phyloP scores from a whole-genome alignment of 2,888 invertebrate species.

The Tromatobia lineatoria region DNA sequence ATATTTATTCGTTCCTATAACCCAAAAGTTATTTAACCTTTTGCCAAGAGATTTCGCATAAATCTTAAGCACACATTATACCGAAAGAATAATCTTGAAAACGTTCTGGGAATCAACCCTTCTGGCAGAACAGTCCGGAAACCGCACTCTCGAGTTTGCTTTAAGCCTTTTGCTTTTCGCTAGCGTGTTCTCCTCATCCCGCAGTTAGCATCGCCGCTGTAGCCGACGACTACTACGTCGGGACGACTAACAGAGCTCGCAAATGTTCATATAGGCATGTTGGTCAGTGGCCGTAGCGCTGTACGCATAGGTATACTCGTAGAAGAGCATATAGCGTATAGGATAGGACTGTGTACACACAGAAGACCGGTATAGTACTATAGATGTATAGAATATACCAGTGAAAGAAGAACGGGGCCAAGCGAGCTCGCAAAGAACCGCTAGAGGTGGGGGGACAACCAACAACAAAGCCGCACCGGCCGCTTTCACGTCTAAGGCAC shows the following conservation, averaged over 20 bases:
- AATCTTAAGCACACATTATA: neutral
- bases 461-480: constrained; percentile 66
- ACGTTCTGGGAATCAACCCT: neutral
- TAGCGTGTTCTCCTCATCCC: neutral
- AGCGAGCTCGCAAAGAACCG: constrained; percentile 50
- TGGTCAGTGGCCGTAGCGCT: constrained; percentile 36
- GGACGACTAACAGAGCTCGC: constrained; percentile 16
- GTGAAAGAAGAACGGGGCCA: constrained; percentile 63
- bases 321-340: constrained; percentile 4
- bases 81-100: neutral
- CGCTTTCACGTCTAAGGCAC: constrained; percentile 65
- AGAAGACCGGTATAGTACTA: constrained; percentile 21
- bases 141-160: constrained; percentile 34
- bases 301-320: neutral
- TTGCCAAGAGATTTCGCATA: neutral
- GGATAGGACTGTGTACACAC: constrained; percentile 10
- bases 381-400: constrained; percentile 22
- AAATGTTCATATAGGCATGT: constrained; percentile 40
- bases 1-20: neutral
- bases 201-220: neutral
- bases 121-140: constrained; percentile 15
- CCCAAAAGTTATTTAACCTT: neutral
- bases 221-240: neutral
- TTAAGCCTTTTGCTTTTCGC: constrained; percentile 25
- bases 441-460: constrained; percentile 21